These are phyloP conservation scores for Coendou prehensilis DNA, from an alignment of 2,797 vertebrate genomes.

Conservation along the genomic window DNA sequence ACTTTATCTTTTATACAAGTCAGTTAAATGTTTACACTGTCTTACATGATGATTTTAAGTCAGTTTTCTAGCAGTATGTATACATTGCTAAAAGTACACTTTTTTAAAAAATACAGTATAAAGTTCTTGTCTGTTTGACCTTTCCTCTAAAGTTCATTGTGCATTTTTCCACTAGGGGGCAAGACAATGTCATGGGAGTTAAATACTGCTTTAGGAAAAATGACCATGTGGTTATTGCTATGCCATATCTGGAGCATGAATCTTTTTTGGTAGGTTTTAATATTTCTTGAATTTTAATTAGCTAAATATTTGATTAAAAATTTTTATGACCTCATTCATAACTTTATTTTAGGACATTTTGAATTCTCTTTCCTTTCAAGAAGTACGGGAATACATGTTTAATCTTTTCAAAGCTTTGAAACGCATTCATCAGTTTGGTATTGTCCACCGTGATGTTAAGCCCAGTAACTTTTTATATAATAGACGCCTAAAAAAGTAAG, in stretches of 20 bases:
- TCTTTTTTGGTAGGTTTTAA: constrained; percentile 93
- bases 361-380: constrained; percentile 94
- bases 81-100: constrained; percentile 53
- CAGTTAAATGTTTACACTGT: constrained; percentile 28
- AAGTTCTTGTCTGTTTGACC: constrained; percentile 57
- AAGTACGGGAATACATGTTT: constrained; percentile 96
- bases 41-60: constrained; percentile 37
- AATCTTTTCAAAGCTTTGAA: constrained; percentile 95
- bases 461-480: constrained; percentile 93
- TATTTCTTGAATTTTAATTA: constrained; percentile 62
- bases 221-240: constrained; percentile 97
- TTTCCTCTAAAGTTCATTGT: constrained; percentile 70
- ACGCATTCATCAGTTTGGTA: constrained; percentile 97
- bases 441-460: constrained; percentile 98
- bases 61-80: constrained; percentile 52
- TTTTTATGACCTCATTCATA: constrained; percentile 72
- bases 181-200: constrained; percentile 98
- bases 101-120: neutral
- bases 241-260: constrained; percentile 98
- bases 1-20: neutral
- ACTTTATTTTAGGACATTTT: constrained; percentile 94
- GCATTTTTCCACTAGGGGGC: constrained; percentile 91
- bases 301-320: constrained; percentile 71
- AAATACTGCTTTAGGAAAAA: constrained; percentile 98
- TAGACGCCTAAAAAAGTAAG: constrained; percentile 93